Evolutionary conservation across 2,797 vertebrate genomes (phyloP).

Genomic region (Sebastes minor): DNA sequence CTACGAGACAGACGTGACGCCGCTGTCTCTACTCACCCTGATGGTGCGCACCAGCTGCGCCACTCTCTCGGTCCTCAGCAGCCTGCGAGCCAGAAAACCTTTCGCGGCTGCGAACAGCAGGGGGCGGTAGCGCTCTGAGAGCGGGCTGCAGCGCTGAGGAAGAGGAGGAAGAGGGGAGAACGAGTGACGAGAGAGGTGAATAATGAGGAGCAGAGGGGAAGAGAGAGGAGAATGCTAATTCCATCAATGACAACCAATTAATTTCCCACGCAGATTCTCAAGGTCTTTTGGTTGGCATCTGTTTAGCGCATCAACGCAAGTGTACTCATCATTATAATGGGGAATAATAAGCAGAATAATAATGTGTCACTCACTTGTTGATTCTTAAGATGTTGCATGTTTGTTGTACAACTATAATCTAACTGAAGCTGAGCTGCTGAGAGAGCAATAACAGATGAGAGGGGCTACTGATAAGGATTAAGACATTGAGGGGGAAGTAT

Average conservation of each 20-base stretch:
- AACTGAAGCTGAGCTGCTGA: slow-evolving; percentile 25
- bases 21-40: slow-evolving; percentile 67
- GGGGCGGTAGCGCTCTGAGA: slow-evolving; percentile 62
- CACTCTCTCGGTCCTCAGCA: slow-evolving; percentile 77
- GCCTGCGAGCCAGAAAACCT: slow-evolving; percentile 81
- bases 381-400: slow-evolving; percentile 54
- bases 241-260: slow-evolving; percentile 82
- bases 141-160: slow-evolving; percentile 44
- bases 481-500: slow-evolving; percentile 1
- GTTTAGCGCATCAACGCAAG: slow-evolving; percentile 59
- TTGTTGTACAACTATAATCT: slow-evolving; percentile 31
- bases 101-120: slow-evolving; percentile 77
- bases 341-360: slow-evolving; percentile 57
- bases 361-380: slow-evolving; percentile 72
- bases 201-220: slow-evolving; percentile 71
- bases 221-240: slow-evolving; percentile 81
- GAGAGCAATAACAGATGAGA: slow-evolving; percentile 24
- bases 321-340: slow-evolving; percentile 63
- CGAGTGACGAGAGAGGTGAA: slow-evolving; percentile 44
- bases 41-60: slow-evolving; percentile 77
- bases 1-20: not conserved
- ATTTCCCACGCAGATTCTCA: slow-evolving; percentile 77
- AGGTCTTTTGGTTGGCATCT: slow-evolving; percentile 76
- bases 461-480: slow-evolving; percentile 30
- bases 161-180: slow-evolving; percentile 12